phyloP scores from a whole-genome alignment of 1,140 invertebrate genomes.

The Cotesia vestalis region DNA sequence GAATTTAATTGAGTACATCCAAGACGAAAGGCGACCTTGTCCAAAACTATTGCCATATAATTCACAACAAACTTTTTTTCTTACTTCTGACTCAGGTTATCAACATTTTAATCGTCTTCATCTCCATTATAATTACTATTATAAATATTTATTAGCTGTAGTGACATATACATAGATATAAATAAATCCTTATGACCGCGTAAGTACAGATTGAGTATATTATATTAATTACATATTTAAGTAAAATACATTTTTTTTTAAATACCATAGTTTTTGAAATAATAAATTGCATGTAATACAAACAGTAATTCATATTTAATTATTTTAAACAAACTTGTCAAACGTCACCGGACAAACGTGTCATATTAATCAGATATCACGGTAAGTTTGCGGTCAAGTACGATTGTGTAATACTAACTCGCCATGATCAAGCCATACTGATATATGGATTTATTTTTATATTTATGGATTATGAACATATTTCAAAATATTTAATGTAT shows the following conservation, averaged over 20 bases:
- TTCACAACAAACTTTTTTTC: not conserved
- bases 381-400: constrained; percentile 40
- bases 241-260: too few species aligned
- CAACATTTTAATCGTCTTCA: not conserved
- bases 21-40: constrained; percentile 3
- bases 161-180: not conserved
- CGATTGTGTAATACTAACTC: constrained; percentile 35
- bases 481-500: not conserved
- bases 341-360: constrained; percentile 32
- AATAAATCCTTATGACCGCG: not conserved
- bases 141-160: not conserved
- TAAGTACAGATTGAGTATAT: not conserved
- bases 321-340: too few species aligned
- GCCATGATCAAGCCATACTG: constrained; percentile 8
- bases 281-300: not conserved
- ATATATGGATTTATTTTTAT: not conserved
- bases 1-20: constrained; percentile 6
- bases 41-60: not conserved
- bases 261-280: too few species aligned
- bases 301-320: not conserved
- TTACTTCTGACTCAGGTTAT: constrained; percentile 4
- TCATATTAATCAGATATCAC: constrained; percentile 37
- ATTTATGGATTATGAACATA: not conserved
- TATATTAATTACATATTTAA: too few species aligned
- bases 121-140: not conserved